phyloP scores from a whole-genome alignment of 2,113 vertebrate genomes.

The Ceyx margarethae region DNA sequence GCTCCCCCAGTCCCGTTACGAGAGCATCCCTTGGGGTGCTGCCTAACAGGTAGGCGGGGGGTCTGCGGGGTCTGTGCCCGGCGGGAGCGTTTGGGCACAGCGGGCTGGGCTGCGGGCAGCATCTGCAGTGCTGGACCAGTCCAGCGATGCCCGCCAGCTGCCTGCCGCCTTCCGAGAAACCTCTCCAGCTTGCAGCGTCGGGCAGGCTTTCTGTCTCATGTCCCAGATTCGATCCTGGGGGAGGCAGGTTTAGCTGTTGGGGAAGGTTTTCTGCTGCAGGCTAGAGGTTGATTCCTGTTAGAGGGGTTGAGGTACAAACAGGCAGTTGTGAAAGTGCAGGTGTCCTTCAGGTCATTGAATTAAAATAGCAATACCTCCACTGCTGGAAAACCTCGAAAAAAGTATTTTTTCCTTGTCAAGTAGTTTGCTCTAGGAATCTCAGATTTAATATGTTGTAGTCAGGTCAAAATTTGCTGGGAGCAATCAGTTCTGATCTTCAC shows the following conservation, averaged over 20 bases:
- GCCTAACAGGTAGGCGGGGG: no score
- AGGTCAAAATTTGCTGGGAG: background rate
- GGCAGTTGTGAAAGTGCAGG: background rate
- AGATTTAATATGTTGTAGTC: background rate
- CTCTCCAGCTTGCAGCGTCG: accelerated
- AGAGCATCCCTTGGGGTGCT: background rate
- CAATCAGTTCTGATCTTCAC: background rate
- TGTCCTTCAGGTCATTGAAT: background rate
- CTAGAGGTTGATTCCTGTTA: background rate
- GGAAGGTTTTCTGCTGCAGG: background rate
- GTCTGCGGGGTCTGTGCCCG: background rate
- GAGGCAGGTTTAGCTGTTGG: background rate
- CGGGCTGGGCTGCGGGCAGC: background rate
- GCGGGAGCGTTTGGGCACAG: background rate
- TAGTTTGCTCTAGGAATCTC: background rate
- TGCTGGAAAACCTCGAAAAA: background rate
- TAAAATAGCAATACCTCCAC: background rate
- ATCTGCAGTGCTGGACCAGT: background rate
- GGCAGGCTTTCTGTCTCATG: no score
- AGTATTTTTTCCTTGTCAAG: no score
- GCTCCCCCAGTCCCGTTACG: background rate
- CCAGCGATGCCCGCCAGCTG: background rate
- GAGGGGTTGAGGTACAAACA: background rate
- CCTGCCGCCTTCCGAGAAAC: background rate
- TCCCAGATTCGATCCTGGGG: background rate